Evolutionary conservation across 2,113 vertebrate genomes (phyloP).

Genomic region (Actenoides lindsayi): DNA sequence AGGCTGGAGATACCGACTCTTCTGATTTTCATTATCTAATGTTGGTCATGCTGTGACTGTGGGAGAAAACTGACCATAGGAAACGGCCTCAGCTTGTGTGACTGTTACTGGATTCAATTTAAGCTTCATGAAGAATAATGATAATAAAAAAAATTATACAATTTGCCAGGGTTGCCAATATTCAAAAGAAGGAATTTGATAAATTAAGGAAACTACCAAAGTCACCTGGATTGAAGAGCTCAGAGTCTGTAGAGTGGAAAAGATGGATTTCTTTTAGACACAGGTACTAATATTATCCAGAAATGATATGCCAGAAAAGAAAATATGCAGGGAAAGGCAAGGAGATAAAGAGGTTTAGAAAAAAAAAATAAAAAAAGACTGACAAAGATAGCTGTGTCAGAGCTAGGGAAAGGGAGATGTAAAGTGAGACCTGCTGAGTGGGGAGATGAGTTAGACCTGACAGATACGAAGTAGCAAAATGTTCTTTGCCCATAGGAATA

Average conservation of each 20-base stretch:
- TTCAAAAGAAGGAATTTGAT: not conserved
- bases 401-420: not conserved
- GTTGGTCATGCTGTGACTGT: not conserved
- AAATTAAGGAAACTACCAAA: not conserved
- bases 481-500: not conserved
- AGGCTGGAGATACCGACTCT: not conserved
- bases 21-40: not conserved
- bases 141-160: not conserved
- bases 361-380: not conserved
- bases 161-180: not conserved
- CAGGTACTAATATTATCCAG: not conserved
- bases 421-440: conserved; percentile 14
- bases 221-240: not conserved
- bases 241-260: not conserved
- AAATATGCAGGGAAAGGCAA: not conserved
- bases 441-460: not conserved
- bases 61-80: not conserved
- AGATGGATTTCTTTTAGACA: not conserved
- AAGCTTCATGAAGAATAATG: not conserved
- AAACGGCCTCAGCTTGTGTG: not conserved
- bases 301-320: not conserved
- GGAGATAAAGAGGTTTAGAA: not conserved
- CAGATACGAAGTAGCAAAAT: not conserved
- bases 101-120: not conserved
- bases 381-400: not conserved